These are phyloP conservation scores for Hesperia comma DNA, from an alignment of 2,888 invertebrate species.

Conservation along the genomic window DNA sequence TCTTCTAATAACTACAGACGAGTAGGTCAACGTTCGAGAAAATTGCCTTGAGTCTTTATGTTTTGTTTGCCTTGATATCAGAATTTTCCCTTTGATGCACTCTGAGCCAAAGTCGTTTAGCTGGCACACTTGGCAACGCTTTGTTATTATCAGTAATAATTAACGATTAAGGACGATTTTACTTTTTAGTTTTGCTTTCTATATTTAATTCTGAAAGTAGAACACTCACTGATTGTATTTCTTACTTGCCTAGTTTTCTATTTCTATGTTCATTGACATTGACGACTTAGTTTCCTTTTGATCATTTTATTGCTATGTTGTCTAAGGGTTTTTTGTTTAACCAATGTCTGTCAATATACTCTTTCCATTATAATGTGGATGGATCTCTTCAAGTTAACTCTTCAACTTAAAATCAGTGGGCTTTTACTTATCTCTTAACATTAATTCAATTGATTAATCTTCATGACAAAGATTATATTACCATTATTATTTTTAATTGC, in stretches of 20 bases:
- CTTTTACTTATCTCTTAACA: no score
- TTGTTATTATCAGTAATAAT: constrained; percentile 31
- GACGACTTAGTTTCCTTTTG: not conserved
- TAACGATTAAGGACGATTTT: constrained; percentile 22
- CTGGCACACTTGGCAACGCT: constrained; percentile 67
- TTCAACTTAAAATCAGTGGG: no score
- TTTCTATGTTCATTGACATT: constrained; percentile 2
- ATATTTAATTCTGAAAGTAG: constrained; percentile 24
- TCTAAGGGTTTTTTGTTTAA: not conserved
- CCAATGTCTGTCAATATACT: no score
- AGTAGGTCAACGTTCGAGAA: constrained; percentile 30
- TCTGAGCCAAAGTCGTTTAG: constrained; percentile 44
- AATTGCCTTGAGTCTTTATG: constrained; percentile 43
- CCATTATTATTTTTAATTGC: no score
- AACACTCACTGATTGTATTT: constrained; percentile 3
- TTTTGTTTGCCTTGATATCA: constrained; percentile 50
- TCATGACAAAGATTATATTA: no score
- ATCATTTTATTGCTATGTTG: not conserved
- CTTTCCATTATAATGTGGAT: no score
- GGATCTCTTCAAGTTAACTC: no score
- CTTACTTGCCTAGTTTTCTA: not conserved
- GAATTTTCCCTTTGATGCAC: constrained; percentile 55
- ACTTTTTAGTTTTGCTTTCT: constrained; percentile 25
- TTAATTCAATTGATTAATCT: no score
- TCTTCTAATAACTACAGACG: not conserved